Percentiles rank a stretch among this genome's conserved stretches.
These are phyloP conservation scores for Acestrorhynchus altus DNA, from an alignment of 2,797 vertebrate genomes.

Conservation along the genomic window DNA sequence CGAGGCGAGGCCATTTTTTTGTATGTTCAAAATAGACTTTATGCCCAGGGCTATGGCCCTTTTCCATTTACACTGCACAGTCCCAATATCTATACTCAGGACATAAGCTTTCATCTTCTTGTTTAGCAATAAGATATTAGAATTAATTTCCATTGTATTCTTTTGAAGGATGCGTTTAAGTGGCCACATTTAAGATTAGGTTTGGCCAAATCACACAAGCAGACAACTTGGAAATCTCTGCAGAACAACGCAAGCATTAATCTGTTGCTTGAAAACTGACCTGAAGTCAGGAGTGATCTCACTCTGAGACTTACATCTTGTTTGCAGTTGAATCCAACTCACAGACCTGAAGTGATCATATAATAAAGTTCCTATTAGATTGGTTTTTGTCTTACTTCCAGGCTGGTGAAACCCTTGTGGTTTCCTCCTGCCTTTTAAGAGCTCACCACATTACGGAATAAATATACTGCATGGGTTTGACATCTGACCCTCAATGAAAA, in stretches of 20 bases:
- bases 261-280: background rate
- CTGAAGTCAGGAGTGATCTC: too few species aligned
- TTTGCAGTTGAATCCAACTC: background rate
- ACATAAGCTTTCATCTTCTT: background rate
- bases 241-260: background rate
- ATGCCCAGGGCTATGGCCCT: background rate
- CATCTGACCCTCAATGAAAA: conserved; percentile 80
- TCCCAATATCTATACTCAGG: background rate
- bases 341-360: background rate
- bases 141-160: background rate
- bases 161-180: background rate
- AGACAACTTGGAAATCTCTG: background rate
- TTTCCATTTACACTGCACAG: background rate
- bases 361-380: background rate
- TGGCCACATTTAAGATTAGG: background rate
- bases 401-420: conserved; percentile 27
- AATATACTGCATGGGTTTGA: conserved; percentile 77
- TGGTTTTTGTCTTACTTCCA: conserved; percentile 28
- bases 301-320: background rate
- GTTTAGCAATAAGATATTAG: background rate
- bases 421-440: conserved; percentile 17
- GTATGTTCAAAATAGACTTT: conserved; percentile 35
- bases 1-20: conserved; percentile 27
- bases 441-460: conserved; percentile 47
- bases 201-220: background rate